phyloP scores from a whole-genome alignment of 2,113 vertebrate genomes.

The Podarcis muralis region DNA sequence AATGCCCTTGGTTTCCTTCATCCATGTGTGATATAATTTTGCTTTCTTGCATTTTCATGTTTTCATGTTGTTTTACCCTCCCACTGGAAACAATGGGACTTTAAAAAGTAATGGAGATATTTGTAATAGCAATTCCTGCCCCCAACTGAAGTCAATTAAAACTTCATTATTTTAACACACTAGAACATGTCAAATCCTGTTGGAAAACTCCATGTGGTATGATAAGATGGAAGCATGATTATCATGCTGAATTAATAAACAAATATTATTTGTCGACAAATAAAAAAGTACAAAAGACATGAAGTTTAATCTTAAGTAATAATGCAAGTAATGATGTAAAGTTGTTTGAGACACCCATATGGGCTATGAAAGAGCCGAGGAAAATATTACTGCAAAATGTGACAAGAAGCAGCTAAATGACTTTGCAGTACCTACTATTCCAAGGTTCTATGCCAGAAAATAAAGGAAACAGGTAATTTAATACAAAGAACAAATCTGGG shows the following conservation, averaged over 20 bases:
- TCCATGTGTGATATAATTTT: no score
- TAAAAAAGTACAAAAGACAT: not conserved
- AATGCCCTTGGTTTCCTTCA: no score
- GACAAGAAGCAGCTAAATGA: slow-evolving; percentile 2
- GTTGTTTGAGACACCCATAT: not conserved
- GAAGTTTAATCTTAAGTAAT: not conserved
- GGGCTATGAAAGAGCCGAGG: not conserved
- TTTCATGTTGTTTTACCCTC: no score
- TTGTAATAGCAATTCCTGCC: not conserved
- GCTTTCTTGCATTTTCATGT: no score
- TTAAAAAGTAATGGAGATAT: not conserved
- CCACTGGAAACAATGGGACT: no score
- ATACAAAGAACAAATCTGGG: not conserved
- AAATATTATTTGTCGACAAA: not conserved
- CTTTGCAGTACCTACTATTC: not conserved
- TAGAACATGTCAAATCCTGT: not conserved
- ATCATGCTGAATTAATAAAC: not conserved
- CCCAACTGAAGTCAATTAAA: not conserved
- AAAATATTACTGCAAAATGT: not conserved
- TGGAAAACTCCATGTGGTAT: not conserved
- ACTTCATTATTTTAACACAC: not conserved
- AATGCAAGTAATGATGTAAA: not conserved
- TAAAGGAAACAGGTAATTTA: not conserved
- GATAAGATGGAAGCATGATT: not conserved
- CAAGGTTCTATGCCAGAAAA: not conserved